Conservation (phyloP, 30 jellyfish, hydroid and myxozoan species). For the Aurelia coerulea region DNA sequence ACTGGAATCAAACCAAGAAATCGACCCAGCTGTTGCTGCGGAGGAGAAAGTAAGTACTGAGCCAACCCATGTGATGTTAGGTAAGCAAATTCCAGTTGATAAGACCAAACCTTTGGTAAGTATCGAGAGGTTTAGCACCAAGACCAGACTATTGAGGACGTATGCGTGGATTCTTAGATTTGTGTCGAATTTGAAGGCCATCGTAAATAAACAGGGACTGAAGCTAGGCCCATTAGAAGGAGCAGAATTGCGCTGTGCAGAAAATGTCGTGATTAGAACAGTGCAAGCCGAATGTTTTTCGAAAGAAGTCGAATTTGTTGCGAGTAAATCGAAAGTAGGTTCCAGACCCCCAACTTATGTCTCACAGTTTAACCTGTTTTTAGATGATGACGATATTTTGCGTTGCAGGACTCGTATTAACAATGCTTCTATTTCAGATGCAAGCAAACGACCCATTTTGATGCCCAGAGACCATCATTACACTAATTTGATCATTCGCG, state of each 20-base stretch:
- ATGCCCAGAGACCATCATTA: constrained; percentile 2
- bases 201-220: background rate
- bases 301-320: background rate
- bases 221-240: background rate
- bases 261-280: background rate
- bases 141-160: background rate
- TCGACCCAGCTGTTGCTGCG: no score
- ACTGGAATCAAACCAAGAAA: no score
- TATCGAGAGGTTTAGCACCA: background rate
- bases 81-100: no score
- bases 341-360: background rate
- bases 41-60: no score
- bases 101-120: background rate
- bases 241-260: background rate
- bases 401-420: background rate
- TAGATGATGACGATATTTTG: constrained; percentile 3
- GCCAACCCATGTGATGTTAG: no score
- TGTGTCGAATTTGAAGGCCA: background rate
- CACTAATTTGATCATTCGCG: background rate
- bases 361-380: constrained; percentile 14
- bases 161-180: constrained; percentile 4
- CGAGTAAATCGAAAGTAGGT: background rate
- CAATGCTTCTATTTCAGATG: background rate
- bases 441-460: constrained; percentile 16
- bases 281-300: constrained; percentile 5